Conservation (phyloP, 2,888 invertebrate species). For the Drosophila tanythrix region DNA sequence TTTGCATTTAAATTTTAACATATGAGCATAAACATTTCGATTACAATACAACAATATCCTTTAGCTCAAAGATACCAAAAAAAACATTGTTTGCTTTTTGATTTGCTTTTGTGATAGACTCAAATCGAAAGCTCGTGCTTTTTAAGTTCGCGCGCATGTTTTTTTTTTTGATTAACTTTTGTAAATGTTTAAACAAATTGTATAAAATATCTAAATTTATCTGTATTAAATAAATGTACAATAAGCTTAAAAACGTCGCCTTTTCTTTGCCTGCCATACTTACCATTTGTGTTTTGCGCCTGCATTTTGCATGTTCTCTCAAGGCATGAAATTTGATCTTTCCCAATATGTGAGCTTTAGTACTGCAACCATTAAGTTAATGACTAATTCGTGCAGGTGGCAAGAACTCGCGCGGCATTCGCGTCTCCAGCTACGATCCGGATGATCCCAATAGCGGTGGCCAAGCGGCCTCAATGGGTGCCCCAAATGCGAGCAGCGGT, state of each 20-base stretch:
- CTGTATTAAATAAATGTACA: constrained; percentile 71
- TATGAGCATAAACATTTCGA: constrained; percentile 32
- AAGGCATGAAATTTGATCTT: constrained; percentile 39
- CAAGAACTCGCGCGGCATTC: constrained; percentile 88
- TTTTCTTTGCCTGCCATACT: constrained; percentile 40
- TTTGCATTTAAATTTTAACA: constrained; percentile 49
- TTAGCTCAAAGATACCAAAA: constrained; percentile 72
- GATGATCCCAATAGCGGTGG: constrained; percentile 86
- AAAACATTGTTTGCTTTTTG: constrained; percentile 36
- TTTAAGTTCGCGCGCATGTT: constrained; percentile 41
- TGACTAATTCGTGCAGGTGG: constrained; percentile 85
- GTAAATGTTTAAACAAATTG: constrained; percentile 74
- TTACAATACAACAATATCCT: constrained; percentile 42
- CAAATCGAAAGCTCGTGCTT: constrained; percentile 64
- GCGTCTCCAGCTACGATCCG: constrained; percentile 89
- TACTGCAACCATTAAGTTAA: constrained; percentile 37
- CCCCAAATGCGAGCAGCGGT: constrained; percentile 78
- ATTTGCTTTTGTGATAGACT: constrained; percentile 66
- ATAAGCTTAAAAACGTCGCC: constrained; percentile 65
- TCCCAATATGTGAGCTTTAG: constrained; percentile 12
- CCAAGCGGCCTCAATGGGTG: constrained; percentile 40
- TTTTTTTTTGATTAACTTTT: constrained; percentile 47
- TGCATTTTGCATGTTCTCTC: constrained; percentile 55
- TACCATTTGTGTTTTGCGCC: constrained; percentile 10
- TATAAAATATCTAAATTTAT: constrained; percentile 65